Conservation (phyloP, 2,797 vertebrate genomes). For the Macroramphosus scolopax region DNA sequence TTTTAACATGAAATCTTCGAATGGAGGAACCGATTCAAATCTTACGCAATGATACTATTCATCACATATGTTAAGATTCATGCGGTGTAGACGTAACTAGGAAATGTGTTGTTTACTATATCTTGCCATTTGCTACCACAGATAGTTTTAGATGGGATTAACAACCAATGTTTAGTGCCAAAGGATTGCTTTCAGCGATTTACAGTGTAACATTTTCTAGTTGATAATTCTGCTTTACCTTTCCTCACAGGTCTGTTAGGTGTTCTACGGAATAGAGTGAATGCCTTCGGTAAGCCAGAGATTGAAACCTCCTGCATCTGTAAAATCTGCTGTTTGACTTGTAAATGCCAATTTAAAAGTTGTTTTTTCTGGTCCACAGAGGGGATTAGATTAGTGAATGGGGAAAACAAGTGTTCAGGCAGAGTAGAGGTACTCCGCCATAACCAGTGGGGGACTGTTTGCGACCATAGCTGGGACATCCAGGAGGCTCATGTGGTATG, state of each 20-base stretch:
- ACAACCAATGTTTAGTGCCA: too few species aligned
- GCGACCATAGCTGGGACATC: constrained; percentile 71
- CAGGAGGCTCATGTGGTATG: constrained; percentile 76
- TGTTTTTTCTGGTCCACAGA: constrained; percentile 53
- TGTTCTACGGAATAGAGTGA: constrained; percentile 58
- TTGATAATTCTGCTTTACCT: constrained; percentile 7
- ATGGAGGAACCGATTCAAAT: too few species aligned
- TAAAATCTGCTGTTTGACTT: neutral
- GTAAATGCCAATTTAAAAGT: too few species aligned
- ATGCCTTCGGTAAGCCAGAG: constrained; percentile 63
- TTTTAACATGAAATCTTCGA: too few species aligned
- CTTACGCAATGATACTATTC: too few species aligned
- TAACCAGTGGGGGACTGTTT: constrained; percentile 77
- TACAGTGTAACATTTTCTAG: neutral
- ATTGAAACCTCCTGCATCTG: neutral
- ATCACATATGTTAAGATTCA: too few species aligned
- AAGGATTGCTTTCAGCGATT: too few species aligned
- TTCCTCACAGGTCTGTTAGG: constrained; percentile 48
- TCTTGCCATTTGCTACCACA: too few species aligned
- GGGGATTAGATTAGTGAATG: constrained; percentile 65
- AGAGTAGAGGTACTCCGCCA: constrained; percentile 75
- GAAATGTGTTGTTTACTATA: too few species aligned
- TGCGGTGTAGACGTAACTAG: too few species aligned
- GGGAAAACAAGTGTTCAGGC: constrained; percentile 70
- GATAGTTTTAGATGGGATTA: too few species aligned